These are phyloP conservation scores for Drosophila prolongata DNA, from an alignment of 2,888 invertebrate genomes.

Conservation along the genomic window DNA sequence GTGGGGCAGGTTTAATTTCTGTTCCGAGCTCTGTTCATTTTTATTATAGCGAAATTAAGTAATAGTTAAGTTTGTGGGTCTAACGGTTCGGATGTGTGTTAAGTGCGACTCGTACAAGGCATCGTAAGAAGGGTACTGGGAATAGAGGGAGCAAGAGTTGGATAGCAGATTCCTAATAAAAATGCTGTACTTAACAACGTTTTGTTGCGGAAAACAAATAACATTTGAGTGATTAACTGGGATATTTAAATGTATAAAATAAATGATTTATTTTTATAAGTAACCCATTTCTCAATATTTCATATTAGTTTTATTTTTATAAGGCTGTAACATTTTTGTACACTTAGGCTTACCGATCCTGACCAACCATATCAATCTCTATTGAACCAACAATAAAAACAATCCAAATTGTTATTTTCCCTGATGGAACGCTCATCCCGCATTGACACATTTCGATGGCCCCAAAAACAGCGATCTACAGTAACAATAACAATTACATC, in stretches of 20 bases:
- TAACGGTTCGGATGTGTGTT: slow-evolving; percentile 53
- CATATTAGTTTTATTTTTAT: too few relatives aligned
- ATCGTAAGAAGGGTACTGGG: slow-evolving; percentile 14
- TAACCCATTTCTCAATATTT: too few relatives aligned
- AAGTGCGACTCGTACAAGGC: too few relatives aligned
- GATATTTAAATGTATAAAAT: too few relatives aligned
- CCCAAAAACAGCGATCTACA: slow-evolving; percentile 37
- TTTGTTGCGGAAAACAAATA: too few relatives aligned
- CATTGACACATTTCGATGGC: slow-evolving; percentile 50
- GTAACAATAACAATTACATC: slow-evolving; percentile 50
- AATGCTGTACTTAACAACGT: too few relatives aligned
- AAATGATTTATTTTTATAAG: too few relatives aligned
- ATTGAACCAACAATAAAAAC: slow-evolving; percentile 17
- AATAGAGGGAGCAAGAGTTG: neutral
- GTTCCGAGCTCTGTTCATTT: slow-evolving; percentile 36
- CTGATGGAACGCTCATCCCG: slow-evolving; percentile 39
- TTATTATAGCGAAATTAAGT: slow-evolving; percentile 69
- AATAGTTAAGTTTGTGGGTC: slow-evolving; percentile 47
- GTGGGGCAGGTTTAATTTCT: slow-evolving; percentile 11
- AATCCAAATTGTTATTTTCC: slow-evolving; percentile 21
- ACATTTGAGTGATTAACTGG: too few relatives aligned
- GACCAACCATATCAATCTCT: too few relatives aligned
- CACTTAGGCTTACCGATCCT: too few relatives aligned
- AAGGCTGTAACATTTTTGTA: too few relatives aligned
- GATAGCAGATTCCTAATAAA: too few relatives aligned